These are phyloP conservation scores for Gymnoscopelus microlampas DNA, from an alignment of 2,797 vertebrate species.

Conservation along the genomic window DNA sequence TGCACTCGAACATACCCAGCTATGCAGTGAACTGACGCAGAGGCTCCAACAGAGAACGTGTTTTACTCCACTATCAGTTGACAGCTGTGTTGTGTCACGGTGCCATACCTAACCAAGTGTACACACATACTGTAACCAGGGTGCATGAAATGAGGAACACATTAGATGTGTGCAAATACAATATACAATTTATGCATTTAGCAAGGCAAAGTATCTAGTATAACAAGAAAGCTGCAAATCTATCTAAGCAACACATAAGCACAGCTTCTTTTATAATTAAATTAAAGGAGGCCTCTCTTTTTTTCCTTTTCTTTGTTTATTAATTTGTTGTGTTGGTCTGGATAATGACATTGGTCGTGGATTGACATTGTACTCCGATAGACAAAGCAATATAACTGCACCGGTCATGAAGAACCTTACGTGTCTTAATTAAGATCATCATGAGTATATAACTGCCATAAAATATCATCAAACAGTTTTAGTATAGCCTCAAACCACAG, in stretches of 20 bases:
- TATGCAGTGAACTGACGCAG: conserved; percentile 64
- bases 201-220: too few relatives aligned
- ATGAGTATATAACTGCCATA: not conserved
- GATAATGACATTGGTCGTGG: not conserved
- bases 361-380: not conserved
- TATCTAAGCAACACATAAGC: not conserved
- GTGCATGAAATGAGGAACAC: not conserved
- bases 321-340: not conserved
- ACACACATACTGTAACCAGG: conserved; percentile 15
- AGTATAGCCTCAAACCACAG: conserved; percentile 11
- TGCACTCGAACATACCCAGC: conserved; percentile 61
- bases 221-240: too few relatives aligned
- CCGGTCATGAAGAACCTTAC: not conserved
- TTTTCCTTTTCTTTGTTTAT: not conserved
- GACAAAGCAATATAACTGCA: not conserved
- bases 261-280: not conserved
- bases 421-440: not conserved
- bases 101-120: conserved; percentile 11
- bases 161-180: too few relatives aligned
- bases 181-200: too few relatives aligned
- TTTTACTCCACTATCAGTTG: conserved; percentile 2
- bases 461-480: not conserved
- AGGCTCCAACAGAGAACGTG: conserved; percentile 37
- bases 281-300: not conserved
- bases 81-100: conserved; percentile 38